Base-by-base conservation (phyloP, 2,888 invertebrate species). In the Chrysodeixis includens region DNA sequence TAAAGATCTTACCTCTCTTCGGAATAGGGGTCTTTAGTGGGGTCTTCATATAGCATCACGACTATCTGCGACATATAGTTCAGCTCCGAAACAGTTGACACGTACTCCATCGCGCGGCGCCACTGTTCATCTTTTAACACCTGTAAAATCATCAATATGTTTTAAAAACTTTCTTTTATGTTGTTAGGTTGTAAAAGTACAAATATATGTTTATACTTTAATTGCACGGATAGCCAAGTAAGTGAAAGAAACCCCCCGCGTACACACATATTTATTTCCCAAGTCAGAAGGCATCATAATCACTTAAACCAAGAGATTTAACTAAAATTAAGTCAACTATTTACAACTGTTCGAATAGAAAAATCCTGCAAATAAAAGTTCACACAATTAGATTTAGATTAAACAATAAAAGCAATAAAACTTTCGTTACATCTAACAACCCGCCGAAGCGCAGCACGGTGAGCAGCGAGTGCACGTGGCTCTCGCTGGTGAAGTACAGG, bases 51-150 rank as follows among this genome's bases (percentile, higher is more conserved):
- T 0, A 99, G 94, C 99, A 99, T 99, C 30, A 99, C 98, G 0
- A 99, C 99, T 67, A 99, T 98, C 93, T 99, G 99, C 5, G 99
- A 99, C 98, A 99, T 99, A 93, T 99, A 99, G 95, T 99, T 99
- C 32, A 99, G 96, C 92, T 99, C 99, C 0, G 99, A 98, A 7
- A 99, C 99, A 96, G 98, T 98, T 20, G 98, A 98, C 26, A 99
- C 97, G 89, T 99, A 99, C 87, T 99, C 99, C 99, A 99, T 99
- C 0, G 99, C 99, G 69, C 99, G 96, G 14, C 98, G 97, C 99
- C 99, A 99, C 88, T 99, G 99, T 89, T 99, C 99, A 90, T 99
- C 99, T 82, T 97, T 98, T 32, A 96, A 89, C 49, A 97, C 96
- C 97, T 97, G 70, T 12, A 64, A 40, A 53, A 6, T 16, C 14